Percentiles rank a stretch among this genome's conserved stretches.
phyloP scores from a whole-genome alignment of 1,140 invertebrate species.

The Caenorhabditis inopinata region DNA sequence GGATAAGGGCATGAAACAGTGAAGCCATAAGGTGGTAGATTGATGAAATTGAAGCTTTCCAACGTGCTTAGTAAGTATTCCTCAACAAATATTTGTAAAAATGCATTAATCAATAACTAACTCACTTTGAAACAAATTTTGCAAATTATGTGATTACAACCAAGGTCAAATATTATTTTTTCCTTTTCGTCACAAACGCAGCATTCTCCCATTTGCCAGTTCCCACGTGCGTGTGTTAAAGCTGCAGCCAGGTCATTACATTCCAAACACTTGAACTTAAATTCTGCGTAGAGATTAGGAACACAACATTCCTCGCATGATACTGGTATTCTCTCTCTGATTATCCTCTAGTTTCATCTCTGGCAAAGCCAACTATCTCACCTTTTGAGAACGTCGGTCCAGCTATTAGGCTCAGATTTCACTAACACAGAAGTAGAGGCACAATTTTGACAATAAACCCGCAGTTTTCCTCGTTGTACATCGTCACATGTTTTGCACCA shows the following conservation, averaged over 20 bases:
- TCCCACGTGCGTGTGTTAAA: constrained; percentile 35
- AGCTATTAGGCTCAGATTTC: constrained; percentile 34
- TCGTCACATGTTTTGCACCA: constrained; percentile 46
- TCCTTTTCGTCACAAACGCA: constrained; percentile 40
- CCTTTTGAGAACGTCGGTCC: constrained; percentile 42
- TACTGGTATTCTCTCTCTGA: constrained; percentile 41
- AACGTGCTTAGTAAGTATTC: constrained; percentile 34
- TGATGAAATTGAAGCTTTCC: constrained; percentile 19
- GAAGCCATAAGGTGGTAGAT: constrained; percentile 43
- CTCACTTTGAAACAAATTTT: constrained; percentile 34
- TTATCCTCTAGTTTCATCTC: no score
- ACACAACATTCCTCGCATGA: constrained; percentile 33
- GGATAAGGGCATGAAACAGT: constrained; percentile 37
- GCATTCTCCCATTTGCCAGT: constrained; percentile 37
- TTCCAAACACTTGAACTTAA: constrained; percentile 44
- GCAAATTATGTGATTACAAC: constrained; percentile 41
- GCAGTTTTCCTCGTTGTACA: constrained; percentile 35
- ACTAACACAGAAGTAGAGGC: constrained; percentile 35
- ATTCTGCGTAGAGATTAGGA: constrained; percentile 5
- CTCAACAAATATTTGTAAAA: background rate
- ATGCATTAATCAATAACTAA: background rate
- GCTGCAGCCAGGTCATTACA: constrained; percentile 41
- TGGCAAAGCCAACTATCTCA: no score
- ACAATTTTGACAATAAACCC: constrained; percentile 44
- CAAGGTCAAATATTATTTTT: constrained; percentile 35